phyloP scores from a whole-genome alignment of 2,888 invertebrate genomes.

The Ophion costatus region DNA sequence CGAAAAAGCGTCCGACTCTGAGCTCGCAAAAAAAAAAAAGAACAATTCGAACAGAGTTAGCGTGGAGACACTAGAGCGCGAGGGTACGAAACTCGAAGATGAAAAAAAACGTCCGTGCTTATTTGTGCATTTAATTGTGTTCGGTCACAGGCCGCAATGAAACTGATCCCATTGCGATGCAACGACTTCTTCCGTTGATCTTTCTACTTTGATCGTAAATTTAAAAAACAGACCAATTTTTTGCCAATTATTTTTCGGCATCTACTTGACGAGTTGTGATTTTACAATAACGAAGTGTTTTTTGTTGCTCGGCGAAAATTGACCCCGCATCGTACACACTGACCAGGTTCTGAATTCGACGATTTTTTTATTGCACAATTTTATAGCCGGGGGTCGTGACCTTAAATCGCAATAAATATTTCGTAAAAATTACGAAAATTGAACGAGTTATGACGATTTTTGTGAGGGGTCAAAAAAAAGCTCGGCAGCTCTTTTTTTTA shows the following conservation, averaged over 20 bases:
- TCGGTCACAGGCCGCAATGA: neutral
- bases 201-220: neutral
- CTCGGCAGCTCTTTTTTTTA: too few species aligned
- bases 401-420: too few species aligned
- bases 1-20: conserved; percentile 12
- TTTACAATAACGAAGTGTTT: neutral
- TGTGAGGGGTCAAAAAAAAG: too few species aligned
- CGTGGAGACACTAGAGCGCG: neutral
- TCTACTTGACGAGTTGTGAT: too few species aligned
- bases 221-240: neutral
- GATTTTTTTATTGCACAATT: neutral
- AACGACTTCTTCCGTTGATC: neutral
- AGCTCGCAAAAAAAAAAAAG: conserved; percentile 29
- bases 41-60: conserved; percentile 8
- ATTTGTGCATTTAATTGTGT: neutral
- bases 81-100: neutral
- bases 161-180: neutral
- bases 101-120: neutral
- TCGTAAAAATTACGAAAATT: too few species aligned
- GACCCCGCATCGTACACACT: neutral
- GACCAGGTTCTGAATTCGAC: neutral
- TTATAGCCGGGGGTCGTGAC: too few species aligned
- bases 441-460: too few species aligned
- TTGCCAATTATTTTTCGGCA: neutral
- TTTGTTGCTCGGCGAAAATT: neutral